Conservation (phyloP, 2,113 vertebrate genomes). For the Butorides virescens region DNA sequence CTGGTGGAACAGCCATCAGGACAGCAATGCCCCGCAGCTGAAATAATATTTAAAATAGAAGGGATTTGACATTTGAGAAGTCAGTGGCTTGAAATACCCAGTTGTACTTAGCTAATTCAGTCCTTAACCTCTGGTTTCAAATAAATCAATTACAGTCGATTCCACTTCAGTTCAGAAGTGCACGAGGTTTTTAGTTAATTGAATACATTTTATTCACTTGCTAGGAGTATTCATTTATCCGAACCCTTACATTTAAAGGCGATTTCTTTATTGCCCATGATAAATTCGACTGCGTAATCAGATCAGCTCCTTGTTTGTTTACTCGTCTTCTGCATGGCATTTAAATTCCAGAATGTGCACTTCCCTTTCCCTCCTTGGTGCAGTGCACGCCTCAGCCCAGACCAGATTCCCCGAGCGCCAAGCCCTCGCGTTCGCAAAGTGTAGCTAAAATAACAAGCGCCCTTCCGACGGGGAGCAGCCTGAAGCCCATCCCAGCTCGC, state of each 20-base stretch:
- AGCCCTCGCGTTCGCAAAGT: background rate
- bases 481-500: background rate
- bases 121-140: constrained; percentile 93
- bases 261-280: constrained; percentile 72
- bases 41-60: constrained; percentile 90
- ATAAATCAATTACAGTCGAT: constrained; percentile 96
- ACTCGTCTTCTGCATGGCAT: constrained; percentile 13
- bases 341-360: constrained; percentile 36
- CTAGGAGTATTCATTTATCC: constrained; percentile 83
- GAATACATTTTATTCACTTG: constrained; percentile 87
- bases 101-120: constrained; percentile 94
- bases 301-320: constrained; percentile 61
- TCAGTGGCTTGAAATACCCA: constrained; percentile 92
- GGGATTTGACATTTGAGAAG: constrained; percentile 90
- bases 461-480: background rate
- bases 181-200: constrained; percentile 86
- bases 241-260: constrained; percentile 72
- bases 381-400: background rate
- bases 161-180: constrained; percentile 91
- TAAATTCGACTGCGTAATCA: constrained; percentile 56
- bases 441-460: background rate
- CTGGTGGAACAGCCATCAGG: constrained; percentile 84
- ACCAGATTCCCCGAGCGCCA: background rate
- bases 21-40: constrained; percentile 87
- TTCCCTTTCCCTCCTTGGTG: background rate